Base-by-base conservation (phyloP, 1,140 invertebrate genomes). In the Drosophila biarmipes region DNA sequence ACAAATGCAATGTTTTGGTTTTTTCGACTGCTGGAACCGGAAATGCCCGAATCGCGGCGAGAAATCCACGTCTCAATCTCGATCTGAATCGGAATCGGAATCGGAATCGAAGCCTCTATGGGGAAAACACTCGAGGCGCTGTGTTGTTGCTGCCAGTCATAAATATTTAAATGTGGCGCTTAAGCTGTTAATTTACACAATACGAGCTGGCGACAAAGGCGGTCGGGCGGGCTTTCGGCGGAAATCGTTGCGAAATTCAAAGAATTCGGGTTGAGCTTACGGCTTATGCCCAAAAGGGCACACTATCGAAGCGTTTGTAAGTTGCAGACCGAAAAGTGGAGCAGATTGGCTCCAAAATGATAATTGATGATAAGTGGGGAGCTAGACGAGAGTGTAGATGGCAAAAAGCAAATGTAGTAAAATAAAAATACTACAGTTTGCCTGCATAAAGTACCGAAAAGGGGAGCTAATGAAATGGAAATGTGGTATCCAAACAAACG, bases 151-250 rank as follows among this genome's bases (percentile, higher is more conserved):
- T 72, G 67, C 14, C 34, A 55, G 59, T 56, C 76, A 79, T 80
- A 77, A 85, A 86, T 86, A 86, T 86, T 77, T 73, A 80, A 86
- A 86, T 86, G 81, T 85, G 81, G 81, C 81, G 81, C 81, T 85
- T 86, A 77, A 86, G 63, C 84, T 78, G 63, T 62, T 86, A 73
- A 85, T 86, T 80, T 77, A 74, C 72, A 78, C 62, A 69, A 58
- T 59, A 68, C 29, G 51, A 67, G 31, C 19, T 42, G 63, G 19
- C 46, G 58, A 58, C 46, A 73, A 59, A 63, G 51, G 49, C 27
- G 14, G 21, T 17, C 19, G 15, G 19, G 6, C 53, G 14, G 42
- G 24, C 38, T 56, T 77, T 74, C 78, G 66, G 21, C 72, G 73
- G 77, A 86, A 80, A 86, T 59, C 62, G 59, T 86, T 77, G 73